A percentile compares a stretch with the other conserved stretches of the same genome.
Evolutionary conservation across 2,888 invertebrate species (phyloP).

Genomic region (Phortica magna): DNA sequence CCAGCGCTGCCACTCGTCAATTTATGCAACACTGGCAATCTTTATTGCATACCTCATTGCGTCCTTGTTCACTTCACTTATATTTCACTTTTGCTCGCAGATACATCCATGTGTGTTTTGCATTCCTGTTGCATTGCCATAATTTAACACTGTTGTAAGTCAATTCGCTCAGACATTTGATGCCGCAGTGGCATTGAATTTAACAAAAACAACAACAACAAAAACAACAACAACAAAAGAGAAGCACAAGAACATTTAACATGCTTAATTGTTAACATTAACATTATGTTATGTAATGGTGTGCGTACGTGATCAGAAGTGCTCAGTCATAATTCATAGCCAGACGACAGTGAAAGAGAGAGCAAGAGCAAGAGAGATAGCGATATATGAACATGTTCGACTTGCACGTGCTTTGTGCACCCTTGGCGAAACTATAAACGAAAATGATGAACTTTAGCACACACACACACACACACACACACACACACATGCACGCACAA

Average conservation of each 20-base stretch:
- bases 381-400: neutral
- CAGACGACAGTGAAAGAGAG: too few species aligned
- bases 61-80: neutral
- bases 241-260: neutral
- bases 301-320: conserved; percentile 62
- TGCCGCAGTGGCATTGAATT: too few species aligned
- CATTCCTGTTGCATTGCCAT: too few species aligned
- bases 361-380: neutral
- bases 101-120: neutral
- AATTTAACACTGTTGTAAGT: too few species aligned
- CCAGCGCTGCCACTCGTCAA: neutral
- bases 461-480: conserved; percentile 38
- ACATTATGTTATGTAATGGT: conserved; percentile 54
- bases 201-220: neutral
- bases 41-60: neutral
- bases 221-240: neutral
- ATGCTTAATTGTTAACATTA: conserved; percentile 59
- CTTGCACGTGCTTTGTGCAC: conserved; percentile 44
- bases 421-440: conserved; percentile 47
- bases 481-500: conserved; percentile 39
- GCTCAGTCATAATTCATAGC: conserved; percentile 62
- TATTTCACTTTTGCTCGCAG: too few species aligned
- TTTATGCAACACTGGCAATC: neutral
- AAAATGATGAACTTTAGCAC: conserved; percentile 20
- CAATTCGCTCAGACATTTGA: too few species aligned